A percentile compares a stretch with the other conserved stretches of the same genome.
These are phyloP conservation scores for Emys orbicularis DNA, from an alignment of 2,797 vertebrate species.

Conservation along the genomic window DNA sequence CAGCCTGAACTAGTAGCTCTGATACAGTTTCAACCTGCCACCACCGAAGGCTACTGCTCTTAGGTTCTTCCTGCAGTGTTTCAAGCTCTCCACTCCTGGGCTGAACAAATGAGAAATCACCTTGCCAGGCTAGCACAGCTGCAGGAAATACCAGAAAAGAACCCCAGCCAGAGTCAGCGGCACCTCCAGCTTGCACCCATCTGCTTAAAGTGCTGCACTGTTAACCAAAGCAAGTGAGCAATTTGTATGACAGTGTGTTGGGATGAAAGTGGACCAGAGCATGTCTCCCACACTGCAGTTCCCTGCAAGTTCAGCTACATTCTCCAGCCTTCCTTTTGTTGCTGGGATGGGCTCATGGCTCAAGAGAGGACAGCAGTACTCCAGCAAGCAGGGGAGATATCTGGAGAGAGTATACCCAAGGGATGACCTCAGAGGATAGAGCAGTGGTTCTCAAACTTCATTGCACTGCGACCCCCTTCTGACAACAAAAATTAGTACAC, in stretches of 20 bases:
- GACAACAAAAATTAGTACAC: background rate
- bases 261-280: background rate
- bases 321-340: background rate
- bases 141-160: background rate
- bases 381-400: background rate
- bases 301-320: background rate
- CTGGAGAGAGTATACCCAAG: background rate
- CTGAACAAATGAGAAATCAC: background rate
- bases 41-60: background rate
- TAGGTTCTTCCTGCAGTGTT: accelerated
- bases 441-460: too few relatives aligned
- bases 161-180: background rate
- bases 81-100: accelerated
- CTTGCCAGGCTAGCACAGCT: accelerated
- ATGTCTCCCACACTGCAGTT: accelerated
- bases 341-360: background rate
- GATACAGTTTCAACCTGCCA: background rate
- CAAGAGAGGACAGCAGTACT: background rate
- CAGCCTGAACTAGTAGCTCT: accelerated
- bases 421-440: background rate
- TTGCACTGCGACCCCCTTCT: too few relatives aligned
- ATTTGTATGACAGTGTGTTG: accelerated
- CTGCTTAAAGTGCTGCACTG: background rate
- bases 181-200: background rate
- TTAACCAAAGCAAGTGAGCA: background rate